Evolutionary conservation across 1,140 invertebrate species (phyloP), one percentile per base, ranked within the genome.

Genomic region (Drosophila subpulchrella): DNA sequence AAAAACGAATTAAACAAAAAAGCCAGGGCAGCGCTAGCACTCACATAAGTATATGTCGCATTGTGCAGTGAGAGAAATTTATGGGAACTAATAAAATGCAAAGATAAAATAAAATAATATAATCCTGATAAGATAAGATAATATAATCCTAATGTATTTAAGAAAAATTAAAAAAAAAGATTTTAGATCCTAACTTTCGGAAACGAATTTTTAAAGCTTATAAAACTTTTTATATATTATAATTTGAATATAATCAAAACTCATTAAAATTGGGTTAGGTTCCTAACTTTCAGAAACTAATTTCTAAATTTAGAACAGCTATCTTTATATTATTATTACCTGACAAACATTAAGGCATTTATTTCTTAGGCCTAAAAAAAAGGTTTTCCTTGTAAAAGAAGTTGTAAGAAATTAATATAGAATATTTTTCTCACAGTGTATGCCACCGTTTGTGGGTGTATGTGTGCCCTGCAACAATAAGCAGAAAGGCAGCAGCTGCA

Each of bases 1-100:
- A 83, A 88, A 80, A 88, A 75, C 83, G 84, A 88, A 88, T 88
- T 89, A 88, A 88, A 88, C 83, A 88, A 80, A 86, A 51, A 88
- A 88, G 83, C 67, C 84, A 88, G 70, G 47, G 78, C 42, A 59
- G n/a, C 61, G 48, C 41, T 48, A 59, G 30, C 6, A 60, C 38
- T 68, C 61, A 41, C 38, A 53, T 39, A 68, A 66, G 65, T 68
- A 68, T 53, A 39, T 66, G 60, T 66, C 65, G 38, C 48, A n/a
- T 11, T 30, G 41, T 3, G 12, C 60, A 68, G 46, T 41, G 0
- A 3, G n/a, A 68, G 47, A 66, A 50, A 11, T 12, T 13, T 20
- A 0, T 2, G 4, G 8, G 4, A 20, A 6, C 32, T 20, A 39
- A 1, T 10, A 8, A 13, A 42, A 30, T 27, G 15, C n/a, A n/a